These are phyloP conservation scores for Etheostoma perlongum DNA, from an alignment of 2,797 vertebrate species.

Conservation along the genomic window DNA sequence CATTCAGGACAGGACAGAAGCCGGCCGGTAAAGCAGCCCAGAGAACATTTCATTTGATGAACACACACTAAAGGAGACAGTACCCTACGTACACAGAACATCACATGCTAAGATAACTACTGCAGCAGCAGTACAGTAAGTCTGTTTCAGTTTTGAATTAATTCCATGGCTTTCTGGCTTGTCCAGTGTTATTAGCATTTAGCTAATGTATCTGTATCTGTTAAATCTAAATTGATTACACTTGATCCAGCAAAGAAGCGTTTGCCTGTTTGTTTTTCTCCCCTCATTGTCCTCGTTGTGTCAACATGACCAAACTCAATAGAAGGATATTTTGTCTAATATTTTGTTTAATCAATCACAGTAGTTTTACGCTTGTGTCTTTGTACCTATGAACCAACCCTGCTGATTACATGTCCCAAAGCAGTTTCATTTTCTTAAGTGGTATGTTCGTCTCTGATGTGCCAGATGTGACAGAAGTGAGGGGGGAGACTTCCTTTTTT, in stretches of 20 bases:
- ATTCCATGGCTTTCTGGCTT: not conserved
- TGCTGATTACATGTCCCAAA: slow-evolving; percentile 10
- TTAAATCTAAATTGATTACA: slow-evolving; percentile 20
- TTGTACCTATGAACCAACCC: slow-evolving; percentile 15
- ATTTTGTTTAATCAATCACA: not conserved
- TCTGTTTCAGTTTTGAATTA: slow-evolving; percentile 23
- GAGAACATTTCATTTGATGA: slow-evolving; percentile 43
- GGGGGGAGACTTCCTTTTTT: not conserved
- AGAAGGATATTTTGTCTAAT: slow-evolving; percentile 1
- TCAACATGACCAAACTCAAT: not conserved
- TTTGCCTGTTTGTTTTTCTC: slow-evolving; percentile 8
- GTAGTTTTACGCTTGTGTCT: not conserved
- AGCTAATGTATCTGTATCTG: slow-evolving; percentile 45
- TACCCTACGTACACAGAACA: not conserved
- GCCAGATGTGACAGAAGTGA: not conserved
- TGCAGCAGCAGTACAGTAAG: slow-evolving; percentile 54
- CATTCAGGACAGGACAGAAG: slow-evolving; percentile 59
- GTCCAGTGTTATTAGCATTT: slow-evolving; percentile 62
- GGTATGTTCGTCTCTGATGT: not conserved
- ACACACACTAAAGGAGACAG: slow-evolving; percentile 26
- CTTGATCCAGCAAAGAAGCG: slow-evolving; percentile 1
- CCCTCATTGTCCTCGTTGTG: not conserved
- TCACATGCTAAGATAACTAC: slow-evolving; percentile 24
- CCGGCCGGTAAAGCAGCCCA: slow-evolving; percentile 60
- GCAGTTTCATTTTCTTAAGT: not conserved